Base-by-base conservation (phyloP, 2,888 invertebrate species). In the Amblyjoppa proteus region DNA sequence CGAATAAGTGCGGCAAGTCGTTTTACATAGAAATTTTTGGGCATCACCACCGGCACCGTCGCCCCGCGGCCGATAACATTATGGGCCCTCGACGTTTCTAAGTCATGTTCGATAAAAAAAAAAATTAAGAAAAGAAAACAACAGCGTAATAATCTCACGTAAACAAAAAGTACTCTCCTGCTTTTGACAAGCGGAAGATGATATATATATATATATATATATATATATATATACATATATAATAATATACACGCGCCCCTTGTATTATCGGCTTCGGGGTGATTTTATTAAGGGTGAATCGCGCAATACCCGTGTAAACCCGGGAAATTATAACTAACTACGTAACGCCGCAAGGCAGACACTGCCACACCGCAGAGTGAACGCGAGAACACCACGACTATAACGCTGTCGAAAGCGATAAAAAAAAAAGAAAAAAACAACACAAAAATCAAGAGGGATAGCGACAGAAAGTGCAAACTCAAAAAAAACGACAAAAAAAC, bases 341-440 rank as follows among this genome's bases (percentile, higher is more conserved):
- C 90, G 89, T 91, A 92, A 92, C 90, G 92, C 92, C 93, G 90
- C 89, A 90, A 92, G 93, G 93, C 91, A 90, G 92, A 92, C 93
- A 93, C 93, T 93, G 93, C 93, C 93, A 93, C 89, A 91, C 89
- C 90, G 90, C 90, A 89, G 90, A 90, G 90, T 89, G 90, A 90
- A 88, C 89, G 90, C 88, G 88, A 90, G 88, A 90, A 90, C 88
- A 90, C 89, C 87, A 89, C 81, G 86, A 88, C 13, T 28, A 58
- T 74, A 77, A 85, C 77, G 85, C 73, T 87, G 85, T 83, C 81
- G 81, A 74, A 79, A 75, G 79, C 81, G 77, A 84, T 74, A 77
- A 70, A 82, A 73, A 20, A 20, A 51, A 53, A 64, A 74, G 73
- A 83, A 73, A 77, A 64, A 80, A 73, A 20, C 41, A 45, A 53